Percentiles rank a stretch among this genome's conserved stretches.
Conservation (phyloP, 1,140 invertebrate genomes). For the Ectropis grisescens region DNA sequence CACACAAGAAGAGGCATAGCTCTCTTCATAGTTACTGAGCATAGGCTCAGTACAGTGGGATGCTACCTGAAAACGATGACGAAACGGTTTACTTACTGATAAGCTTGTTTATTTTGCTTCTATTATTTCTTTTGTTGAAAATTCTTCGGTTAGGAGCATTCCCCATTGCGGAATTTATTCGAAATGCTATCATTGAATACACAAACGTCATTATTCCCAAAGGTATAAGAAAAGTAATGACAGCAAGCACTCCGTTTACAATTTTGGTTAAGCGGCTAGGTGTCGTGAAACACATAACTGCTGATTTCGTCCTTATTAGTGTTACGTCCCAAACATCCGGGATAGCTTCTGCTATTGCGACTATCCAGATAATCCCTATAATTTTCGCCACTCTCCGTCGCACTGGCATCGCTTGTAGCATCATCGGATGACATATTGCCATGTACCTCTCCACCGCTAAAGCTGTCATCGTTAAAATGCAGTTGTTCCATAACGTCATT, state of each 20-base stretch:
- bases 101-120: too few species aligned
- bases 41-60: too few species aligned
- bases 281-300: constrained; percentile 29
- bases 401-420: constrained; percentile 24
- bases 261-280: constrained; percentile 29
- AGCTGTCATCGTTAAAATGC: constrained; percentile 43
- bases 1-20: too few species aligned
- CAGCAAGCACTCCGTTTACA: constrained; percentile 28
- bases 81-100: too few species aligned
- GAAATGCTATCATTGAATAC: constrained; percentile 45
- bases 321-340: constrained; percentile 35
- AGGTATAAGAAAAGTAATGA: constrained; percentile 43
- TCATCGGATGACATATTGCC: constrained; percentile 40
- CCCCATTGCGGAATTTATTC: too few species aligned
- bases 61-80: too few species aligned
- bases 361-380: constrained; percentile 33
- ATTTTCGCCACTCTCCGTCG: constrained; percentile 34
- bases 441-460: constrained; percentile 47
- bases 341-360: constrained; percentile 34
- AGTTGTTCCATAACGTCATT: constrained; percentile 38
- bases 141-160: too few species aligned
- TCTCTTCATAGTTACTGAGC: too few species aligned
- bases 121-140: too few species aligned
- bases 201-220: constrained; percentile 40
- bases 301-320: constrained; percentile 21